A percentile compares a stretch with the other conserved stretches of the same genome.
phyloP scores from a whole-genome alignment of 1,140 invertebrate genomes.

The fruit fly (Drosophila melanogaster) region Release_6_plus_ISO1_MT NT_033777.3:17411001-17411500 shows the following conservation, averaged over 20 bases:
- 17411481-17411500: slow-evolving; percentile 61
- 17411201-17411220: slow-evolving; percentile 6
- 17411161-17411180: slow-evolving; percentile 8
- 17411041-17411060: slow-evolving; percentile 38
- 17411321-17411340: slow-evolving; percentile 45
- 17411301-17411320: slow-evolving; percentile 26
- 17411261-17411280: slow-evolving; percentile 44
- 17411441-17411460: slow-evolving; percentile 90
- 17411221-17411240: not conserved
- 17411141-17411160: slow-evolving; percentile 17
- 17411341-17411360: not conserved
- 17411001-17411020: slow-evolving; percentile 31
- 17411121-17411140: slow-evolving; percentile 15
- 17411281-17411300: slow-evolving; percentile 41
- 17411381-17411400: slow-evolving; percentile 40
- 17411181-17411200: slow-evolving; percentile 13
- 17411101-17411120: slow-evolving; percentile 33
- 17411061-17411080: slow-evolving; percentile 34
- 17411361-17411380: slow-evolving; percentile 16
- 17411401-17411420: slow-evolving; percentile 60
- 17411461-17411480: slow-evolving; percentile 57
- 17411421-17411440: slow-evolving; percentile 96
- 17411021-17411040: slow-evolving; percentile 41
- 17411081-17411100: slow-evolving; percentile 46
- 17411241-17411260: slow-evolving; percentile 35